Evolutionary conservation across 2,113 vertebrate species (phyloP), one percentile per base, ranked within the genome.

Genomic region (Epinephelus moara): DNA sequence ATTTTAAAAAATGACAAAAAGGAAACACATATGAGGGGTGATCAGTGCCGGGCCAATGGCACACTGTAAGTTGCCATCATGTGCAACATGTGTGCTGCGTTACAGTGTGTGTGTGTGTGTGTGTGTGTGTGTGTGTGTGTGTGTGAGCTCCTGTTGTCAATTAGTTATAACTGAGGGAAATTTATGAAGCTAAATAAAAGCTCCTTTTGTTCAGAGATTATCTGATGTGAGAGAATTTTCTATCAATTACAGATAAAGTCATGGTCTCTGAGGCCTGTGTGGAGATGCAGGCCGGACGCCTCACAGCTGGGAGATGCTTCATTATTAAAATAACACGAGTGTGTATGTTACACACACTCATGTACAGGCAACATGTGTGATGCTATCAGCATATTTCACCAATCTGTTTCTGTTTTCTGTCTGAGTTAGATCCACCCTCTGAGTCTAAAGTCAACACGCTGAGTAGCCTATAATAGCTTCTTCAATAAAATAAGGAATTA

Each of bases 81-180:
- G 87, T 66, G 87, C 86, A 82, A 84, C 85, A 91, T 88, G 87
- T 91, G 89, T 74, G 68, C 63, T 6, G 45, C 70, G 79, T 85
- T 88, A 84, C 82, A 53, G 75, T 70, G 67, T 12, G 14, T 47
- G 55, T 37, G 33, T 37, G 33, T 37, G 55, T 37, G 33, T 33
- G 33, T 33, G 25, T 25, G 75, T 70, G 66, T 12, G 14, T 45
- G 55, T 37, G 33, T 37, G 33, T 7, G 33, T 37, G 33, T 37
- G 67, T 12, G 14, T 40, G 55, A 72, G 57, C 78, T 71, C 83
- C 81, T 90, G 90, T 70, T 86, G 84, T 67, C 80, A 89, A 88
- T 90, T 91, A 88, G 59, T 84, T 87, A 83, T 84, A 91, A 92
- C 91, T 84, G 88, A 84, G 69, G 76, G 71, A 82, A 86, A 88